phyloP scores from a whole-genome alignment of 2,888 invertebrate genomes.

The Euplexia lucipara region DNA sequence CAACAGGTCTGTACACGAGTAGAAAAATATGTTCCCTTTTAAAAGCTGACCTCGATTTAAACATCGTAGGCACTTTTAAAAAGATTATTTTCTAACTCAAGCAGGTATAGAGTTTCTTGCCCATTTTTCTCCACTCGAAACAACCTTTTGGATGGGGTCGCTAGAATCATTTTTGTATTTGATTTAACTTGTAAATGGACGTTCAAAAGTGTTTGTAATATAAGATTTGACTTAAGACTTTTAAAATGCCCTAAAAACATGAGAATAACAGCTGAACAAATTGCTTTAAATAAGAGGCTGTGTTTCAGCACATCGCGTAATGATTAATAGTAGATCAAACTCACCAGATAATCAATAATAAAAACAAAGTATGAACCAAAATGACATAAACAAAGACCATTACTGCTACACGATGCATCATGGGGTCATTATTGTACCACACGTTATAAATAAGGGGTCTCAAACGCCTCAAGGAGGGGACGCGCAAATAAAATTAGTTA shows the following conservation, averaged over 20 bases:
- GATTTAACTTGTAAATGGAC: no score
- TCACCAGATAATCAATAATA: not conserved
- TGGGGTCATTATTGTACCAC: slow-evolving; percentile 67
- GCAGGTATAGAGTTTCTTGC: no score
- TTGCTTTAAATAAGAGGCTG: no score
- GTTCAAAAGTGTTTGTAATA: no score
- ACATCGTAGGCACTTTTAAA: not conserved
- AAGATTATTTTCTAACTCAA: not conserved
- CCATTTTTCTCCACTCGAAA: no score
- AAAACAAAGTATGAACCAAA: slow-evolving; percentile 41
- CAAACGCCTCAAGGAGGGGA: slow-evolving; percentile 60
- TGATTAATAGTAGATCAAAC: not conserved
- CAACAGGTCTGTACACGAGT: no score
- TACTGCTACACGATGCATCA: slow-evolving; percentile 29
- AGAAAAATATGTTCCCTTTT: not conserved
- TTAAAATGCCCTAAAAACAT: no score
- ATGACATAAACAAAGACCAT: slow-evolving; percentile 43
- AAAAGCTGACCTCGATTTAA: not conserved
- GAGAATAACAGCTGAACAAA: not conserved
- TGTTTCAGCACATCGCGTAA: no score
- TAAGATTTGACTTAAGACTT: no score
- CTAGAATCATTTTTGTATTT: no score
- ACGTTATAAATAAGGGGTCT: slow-evolving; percentile 68
- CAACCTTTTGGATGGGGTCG: no score
- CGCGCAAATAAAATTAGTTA: slow-evolving; percentile 79